A percentile compares a stretch with the other conserved stretches of the same genome.
Conservation (phyloP, 2,888 invertebrate species). For the Ectemnius continuus region DNA sequence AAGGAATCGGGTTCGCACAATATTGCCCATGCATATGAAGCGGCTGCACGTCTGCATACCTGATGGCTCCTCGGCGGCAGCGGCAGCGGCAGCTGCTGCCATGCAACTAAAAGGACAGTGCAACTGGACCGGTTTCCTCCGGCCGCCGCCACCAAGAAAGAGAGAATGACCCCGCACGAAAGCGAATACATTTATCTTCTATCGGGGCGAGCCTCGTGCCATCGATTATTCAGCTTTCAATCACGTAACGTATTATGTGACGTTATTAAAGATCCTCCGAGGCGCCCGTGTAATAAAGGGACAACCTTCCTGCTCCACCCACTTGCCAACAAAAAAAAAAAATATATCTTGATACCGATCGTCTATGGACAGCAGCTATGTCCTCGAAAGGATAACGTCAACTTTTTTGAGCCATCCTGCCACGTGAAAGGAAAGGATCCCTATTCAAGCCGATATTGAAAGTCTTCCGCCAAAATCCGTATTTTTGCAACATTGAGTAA, state of each 20-base stretch:
- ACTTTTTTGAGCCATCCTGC: too few species aligned
- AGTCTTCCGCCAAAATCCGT: too few species aligned
- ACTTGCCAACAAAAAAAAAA: too few species aligned
- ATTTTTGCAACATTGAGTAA: too few species aligned
- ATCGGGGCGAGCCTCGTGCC: slow-evolving; percentile 20
- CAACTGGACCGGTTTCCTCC: slow-evolving; percentile 52
- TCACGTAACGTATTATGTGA: neutral
- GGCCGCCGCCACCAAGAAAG: slow-evolving; percentile 1
- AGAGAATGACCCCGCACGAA: slow-evolving; percentile 14
- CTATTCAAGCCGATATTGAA: too few species aligned
- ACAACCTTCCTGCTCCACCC: neutral
- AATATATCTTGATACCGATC: too few species aligned
- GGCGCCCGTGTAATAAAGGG: neutral
- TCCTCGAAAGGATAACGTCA: too few species aligned
- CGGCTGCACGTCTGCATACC: slow-evolving; percentile 35
- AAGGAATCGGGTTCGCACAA: slow-evolving; percentile 18
- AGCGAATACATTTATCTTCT: slow-evolving; percentile 28
- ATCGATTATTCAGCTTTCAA: slow-evolving; percentile 7
- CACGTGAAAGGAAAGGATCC: too few species aligned
- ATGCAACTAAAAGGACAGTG: slow-evolving; percentile 35
- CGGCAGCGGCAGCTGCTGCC: slow-evolving; percentile 58
- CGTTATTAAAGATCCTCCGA: slow-evolving; percentile 1
- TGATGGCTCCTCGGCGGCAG: slow-evolving; percentile 47
- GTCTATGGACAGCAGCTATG: too few species aligned
- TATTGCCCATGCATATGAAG: slow-evolving; percentile 25